A percentile compares a stretch with the other conserved stretches of the same genome.
Conservation (phyloP, 2,113 vertebrate species). For the Dinomys branickii region DNA sequence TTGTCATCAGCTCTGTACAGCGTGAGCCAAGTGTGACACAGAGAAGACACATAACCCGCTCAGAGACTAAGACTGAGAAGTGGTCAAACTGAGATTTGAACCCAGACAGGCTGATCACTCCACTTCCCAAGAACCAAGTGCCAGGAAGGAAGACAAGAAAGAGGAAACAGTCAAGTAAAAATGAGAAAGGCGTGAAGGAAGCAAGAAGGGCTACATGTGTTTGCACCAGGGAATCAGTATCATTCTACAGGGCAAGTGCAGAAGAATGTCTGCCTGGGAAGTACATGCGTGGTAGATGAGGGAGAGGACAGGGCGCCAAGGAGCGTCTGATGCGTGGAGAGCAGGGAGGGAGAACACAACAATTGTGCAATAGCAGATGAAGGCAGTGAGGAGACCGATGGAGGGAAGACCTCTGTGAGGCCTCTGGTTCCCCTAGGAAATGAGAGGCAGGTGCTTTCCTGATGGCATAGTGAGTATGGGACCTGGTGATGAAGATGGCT, state of each 20-base stretch:
- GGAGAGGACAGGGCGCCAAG: neutral
- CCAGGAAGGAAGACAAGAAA: neutral
- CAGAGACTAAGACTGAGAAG: neutral
- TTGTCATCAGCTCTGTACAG: accelerated
- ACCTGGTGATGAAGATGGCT: neutral
- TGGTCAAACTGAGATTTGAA: neutral
- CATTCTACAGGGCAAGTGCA: accelerated
- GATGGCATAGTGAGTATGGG: neutral
- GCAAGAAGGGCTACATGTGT: accelerated
- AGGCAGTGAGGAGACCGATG: accelerated
- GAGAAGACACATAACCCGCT: no score
- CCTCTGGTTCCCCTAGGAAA: neutral
- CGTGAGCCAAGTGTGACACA: accelerated
- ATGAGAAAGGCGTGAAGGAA: neutral
- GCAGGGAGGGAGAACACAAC: neutral
- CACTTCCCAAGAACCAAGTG: neutral
- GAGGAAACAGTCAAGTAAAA: neutral
- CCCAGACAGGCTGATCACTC: no score
- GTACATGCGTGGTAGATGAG: neutral
- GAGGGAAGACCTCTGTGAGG: accelerated
- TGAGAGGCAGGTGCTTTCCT: neutral
- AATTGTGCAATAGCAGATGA: accelerated
- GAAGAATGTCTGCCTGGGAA: neutral
- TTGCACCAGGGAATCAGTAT: accelerated
- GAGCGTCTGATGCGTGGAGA: no score